Conservation (phyloP, 2,888 invertebrate genomes). For the Hermaeophaga mercurialis region DNA sequence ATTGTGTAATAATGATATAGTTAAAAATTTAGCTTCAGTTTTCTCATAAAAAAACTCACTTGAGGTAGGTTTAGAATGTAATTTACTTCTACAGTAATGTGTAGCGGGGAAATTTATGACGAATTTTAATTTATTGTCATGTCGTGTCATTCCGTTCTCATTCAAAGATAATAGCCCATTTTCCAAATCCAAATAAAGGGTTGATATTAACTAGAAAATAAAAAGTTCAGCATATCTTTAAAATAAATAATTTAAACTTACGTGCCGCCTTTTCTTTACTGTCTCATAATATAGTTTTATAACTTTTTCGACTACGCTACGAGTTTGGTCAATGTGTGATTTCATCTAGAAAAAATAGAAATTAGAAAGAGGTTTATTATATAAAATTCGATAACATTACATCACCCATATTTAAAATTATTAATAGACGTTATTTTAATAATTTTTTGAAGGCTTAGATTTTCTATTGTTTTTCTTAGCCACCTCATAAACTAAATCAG, state of each 20-base stretch:
- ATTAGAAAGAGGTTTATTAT: not conserved
- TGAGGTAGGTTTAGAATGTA: conserved; percentile 86
- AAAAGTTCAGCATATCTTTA: not conserved
- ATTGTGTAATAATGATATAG: not conserved
- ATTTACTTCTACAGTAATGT: conserved; percentile 74
- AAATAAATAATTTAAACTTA: conserved; percentile 51
- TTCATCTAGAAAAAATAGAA: conserved; percentile 48
- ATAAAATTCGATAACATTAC: not conserved
- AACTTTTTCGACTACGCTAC: conserved; percentile 86
- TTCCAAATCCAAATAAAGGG: conserved; percentile 84
- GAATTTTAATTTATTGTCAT: conserved; percentile 84
- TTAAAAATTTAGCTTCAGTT: too few species aligned
- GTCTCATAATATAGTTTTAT: conserved; percentile 88
- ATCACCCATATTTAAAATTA: not conserved
- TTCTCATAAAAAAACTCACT: conserved; percentile 53
- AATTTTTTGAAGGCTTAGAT: too few species aligned
- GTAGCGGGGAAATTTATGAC: conserved; percentile 82
- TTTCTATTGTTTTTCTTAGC: too few species aligned
- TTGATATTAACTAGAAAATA: conserved; percentile 68
- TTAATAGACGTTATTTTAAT: too few species aligned
- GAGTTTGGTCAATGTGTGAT: conserved; percentile 77
- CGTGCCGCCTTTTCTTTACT: conserved; percentile 85
- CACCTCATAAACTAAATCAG: too few species aligned
- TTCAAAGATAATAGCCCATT: conserved; percentile 90
- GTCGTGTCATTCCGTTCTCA: conserved; percentile 83